Percentiles rank a stretch among this genome's conserved stretches.
phyloP scores from a whole-genome alignment of 1,140 invertebrate species.

The Micrasema longulum region DNA sequence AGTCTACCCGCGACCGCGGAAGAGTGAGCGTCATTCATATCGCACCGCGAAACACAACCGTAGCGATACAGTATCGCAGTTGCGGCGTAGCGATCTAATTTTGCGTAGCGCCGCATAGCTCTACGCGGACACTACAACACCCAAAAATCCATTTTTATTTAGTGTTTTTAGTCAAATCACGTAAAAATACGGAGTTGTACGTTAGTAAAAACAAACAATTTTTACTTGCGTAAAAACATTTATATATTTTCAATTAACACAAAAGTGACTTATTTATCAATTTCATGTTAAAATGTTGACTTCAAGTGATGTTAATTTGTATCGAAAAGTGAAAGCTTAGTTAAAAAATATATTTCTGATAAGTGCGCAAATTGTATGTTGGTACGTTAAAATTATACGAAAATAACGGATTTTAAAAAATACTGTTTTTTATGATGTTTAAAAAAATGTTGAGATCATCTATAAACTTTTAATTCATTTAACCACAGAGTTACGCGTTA shows the following conservation, averaged over 20 bases:
- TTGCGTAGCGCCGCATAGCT: constrained; percentile 7
- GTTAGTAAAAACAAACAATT: no score
- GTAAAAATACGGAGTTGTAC: no score
- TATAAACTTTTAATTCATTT: constrained; percentile 39
- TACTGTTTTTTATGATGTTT: constrained; percentile 14
- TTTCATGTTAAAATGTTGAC: neutral
- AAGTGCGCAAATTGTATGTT: no score
- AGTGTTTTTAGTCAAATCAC: no score
- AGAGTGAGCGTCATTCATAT: constrained; percentile 27
- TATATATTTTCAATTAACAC: neutral
- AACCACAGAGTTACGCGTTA: neutral
- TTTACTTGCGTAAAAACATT: neutral
- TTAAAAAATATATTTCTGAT: no score
- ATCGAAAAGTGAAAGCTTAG: constrained; percentile 1
- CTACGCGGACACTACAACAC: neutral
- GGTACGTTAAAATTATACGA: no score
- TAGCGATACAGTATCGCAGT: constrained; percentile 16
- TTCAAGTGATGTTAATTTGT: neutral
- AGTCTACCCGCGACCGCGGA: constrained; percentile 41
- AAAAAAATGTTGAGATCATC: constrained; percentile 36
- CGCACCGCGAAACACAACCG: neutral
- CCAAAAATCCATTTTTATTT: no score
- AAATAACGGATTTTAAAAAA: no score
- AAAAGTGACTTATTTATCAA: neutral
- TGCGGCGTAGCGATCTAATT: constrained; percentile 9